These are phyloP conservation scores for Geopemphigus sp. DNA, from an alignment of 1,140 invertebrate genomes.

Conservation along the genomic window DNA sequence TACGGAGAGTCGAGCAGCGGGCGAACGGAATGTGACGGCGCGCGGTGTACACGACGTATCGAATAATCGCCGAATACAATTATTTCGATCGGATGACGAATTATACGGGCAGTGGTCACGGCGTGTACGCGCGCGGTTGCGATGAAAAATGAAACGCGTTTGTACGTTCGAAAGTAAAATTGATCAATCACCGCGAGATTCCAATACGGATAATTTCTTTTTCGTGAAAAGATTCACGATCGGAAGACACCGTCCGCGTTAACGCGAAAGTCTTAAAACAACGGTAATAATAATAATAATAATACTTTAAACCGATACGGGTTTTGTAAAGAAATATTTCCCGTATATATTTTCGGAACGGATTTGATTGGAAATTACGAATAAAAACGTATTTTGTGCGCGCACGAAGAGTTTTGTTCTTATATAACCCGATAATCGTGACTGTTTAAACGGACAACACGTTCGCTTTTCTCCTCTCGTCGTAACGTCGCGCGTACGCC, in stretches of 20 bases:
- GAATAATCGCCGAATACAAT: too few species aligned
- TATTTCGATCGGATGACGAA: too few species aligned
- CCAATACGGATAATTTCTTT: background rate
- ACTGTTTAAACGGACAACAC: too few species aligned
- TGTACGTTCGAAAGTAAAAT: background rate
- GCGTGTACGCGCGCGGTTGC: background rate
- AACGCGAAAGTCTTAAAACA: constrained; percentile 11
- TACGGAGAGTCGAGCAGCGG: too few species aligned
- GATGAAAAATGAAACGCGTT: background rate
- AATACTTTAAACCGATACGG: constrained; percentile 3
- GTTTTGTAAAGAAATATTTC: too few species aligned
- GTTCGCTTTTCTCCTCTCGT: too few species aligned
- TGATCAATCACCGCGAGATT: constrained; percentile 3
- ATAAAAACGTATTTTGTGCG: constrained; percentile 8
- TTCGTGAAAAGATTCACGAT: constrained; percentile 3
- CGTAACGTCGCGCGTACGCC: background rate
- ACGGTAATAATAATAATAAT: constrained; percentile 7
- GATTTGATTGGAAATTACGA: constrained; percentile 7
- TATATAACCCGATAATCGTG: background rate
- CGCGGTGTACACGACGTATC: too few species aligned
- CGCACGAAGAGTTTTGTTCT: background rate
- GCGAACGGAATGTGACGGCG: too few species aligned
- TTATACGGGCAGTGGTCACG: too few species aligned
- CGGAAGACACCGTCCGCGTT: background rate
- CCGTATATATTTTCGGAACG: background rate